Conservation (phyloP, 2,113 vertebrate species). For the Myiagra hebetior region DNA sequence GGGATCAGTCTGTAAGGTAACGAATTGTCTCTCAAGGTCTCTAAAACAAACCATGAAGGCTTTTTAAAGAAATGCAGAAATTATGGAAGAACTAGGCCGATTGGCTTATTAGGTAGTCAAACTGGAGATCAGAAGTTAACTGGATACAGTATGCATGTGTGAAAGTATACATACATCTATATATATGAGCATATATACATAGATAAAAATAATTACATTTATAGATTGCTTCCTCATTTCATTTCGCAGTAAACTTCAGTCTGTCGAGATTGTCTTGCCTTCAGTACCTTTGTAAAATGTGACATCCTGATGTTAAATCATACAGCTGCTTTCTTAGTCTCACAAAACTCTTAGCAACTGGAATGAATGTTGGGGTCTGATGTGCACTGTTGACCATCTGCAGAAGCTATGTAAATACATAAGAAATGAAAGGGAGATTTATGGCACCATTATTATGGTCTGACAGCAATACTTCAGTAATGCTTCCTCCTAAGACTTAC, state of each 20-base stretch:
- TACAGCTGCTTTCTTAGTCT: neutral
- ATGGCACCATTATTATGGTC: neutral
- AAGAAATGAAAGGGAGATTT: slow-evolving; percentile 11
- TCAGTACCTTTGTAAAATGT: neutral
- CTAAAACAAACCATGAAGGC: neutral
- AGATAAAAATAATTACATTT: neutral
- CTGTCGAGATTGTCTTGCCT: neutral
- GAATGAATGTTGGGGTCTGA: neutral
- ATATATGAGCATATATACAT: neutral
- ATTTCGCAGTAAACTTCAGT: slow-evolving; percentile 12
- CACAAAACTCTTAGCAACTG: neutral
- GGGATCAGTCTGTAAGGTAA: neutral
- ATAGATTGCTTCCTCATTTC: neutral
- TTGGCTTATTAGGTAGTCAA: neutral
- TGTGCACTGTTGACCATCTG: slow-evolving; percentile 11
- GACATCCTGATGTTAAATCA: neutral
- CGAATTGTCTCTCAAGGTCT: neutral
- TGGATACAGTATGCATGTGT: neutral
- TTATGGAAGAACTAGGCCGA: neutral
- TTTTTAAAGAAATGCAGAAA: neutral
- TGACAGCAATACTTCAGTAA: slow-evolving; percentile 1
- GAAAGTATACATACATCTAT: neutral
- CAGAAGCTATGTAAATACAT: neutral
- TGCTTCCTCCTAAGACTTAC: slow-evolving; percentile 10
- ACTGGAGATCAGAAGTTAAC: neutral